These are phyloP conservation scores for Mus minutoides DNA, from an alignment of 2,797 vertebrate species.

Conservation along the genomic window DNA sequence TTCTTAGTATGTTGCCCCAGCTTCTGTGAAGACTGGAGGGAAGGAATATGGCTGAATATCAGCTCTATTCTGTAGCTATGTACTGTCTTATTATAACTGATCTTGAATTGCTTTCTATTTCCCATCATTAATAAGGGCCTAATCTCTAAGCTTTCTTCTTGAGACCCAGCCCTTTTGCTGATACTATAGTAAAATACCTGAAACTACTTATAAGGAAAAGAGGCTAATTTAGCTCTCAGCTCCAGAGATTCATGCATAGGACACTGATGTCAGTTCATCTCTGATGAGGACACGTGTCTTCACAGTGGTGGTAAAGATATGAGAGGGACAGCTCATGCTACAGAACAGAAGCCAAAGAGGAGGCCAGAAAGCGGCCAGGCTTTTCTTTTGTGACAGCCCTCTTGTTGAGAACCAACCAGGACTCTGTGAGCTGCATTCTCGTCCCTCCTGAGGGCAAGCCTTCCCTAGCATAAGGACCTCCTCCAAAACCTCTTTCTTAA, in stretches of 20 bases:
- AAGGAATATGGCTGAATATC: too few relatives aligned
- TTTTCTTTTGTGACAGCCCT: neutral
- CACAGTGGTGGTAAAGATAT: neutral
- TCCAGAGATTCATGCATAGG: neutral
- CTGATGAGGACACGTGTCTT: neutral
- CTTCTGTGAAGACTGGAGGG: neutral
- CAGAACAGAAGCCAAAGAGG: neutral
- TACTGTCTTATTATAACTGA: neutral
- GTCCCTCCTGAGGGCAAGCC: neutral
- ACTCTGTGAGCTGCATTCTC: too few relatives aligned
- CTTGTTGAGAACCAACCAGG: neutral
- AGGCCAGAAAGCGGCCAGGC: too few relatives aligned
- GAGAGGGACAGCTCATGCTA: neutral
- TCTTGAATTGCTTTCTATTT: neutral
- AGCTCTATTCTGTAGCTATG: rapidly evolving
- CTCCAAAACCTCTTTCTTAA: neutral
- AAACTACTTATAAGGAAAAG: neutral
- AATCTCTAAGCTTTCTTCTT: neutral
- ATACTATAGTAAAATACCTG: neutral
- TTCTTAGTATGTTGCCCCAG: neutral
- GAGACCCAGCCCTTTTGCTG: neutral
- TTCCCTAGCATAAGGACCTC: neutral
- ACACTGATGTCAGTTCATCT: neutral
- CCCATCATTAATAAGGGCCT: too few relatives aligned
- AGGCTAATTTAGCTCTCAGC: neutral